Conservation (phyloP, 2,113 vertebrate genomes). For the Callipepla squamata region DNA sequence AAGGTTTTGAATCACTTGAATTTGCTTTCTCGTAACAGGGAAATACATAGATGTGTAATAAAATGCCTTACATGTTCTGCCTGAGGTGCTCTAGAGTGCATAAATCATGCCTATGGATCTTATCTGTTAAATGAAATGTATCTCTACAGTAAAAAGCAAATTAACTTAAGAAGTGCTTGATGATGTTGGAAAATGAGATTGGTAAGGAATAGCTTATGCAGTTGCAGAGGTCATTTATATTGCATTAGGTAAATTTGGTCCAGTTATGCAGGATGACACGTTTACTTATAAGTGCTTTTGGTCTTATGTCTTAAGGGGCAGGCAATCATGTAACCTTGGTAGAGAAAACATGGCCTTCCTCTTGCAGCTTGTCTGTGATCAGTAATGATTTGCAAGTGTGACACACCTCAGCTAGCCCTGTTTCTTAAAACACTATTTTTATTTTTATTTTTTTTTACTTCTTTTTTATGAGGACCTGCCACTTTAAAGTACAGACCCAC, state of each 20-base stretch:
- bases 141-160: neutral
- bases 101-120: neutral
- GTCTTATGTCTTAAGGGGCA: neutral
- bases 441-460: neutral
- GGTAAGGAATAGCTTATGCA: neutral
- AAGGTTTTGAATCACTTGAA: neutral
- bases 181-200: neutral
- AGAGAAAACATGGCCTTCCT: neutral
- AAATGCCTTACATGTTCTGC: neutral
- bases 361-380: neutral
- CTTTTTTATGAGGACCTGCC: neutral
- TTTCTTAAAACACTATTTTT: neutral
- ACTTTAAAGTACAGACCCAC: neutral
- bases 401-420: accelerated
- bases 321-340: neutral
- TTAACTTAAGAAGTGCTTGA: neutral
- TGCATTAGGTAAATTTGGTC: neutral
- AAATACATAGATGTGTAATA: neutral
- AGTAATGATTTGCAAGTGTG: neutral
- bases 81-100: neutral
- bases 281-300: neutral
- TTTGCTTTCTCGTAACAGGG: neutral
- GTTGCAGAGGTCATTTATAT: neutral
- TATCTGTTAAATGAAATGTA: neutral
- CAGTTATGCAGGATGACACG: neutral